Percentiles rank a stretch among this genome's conserved stretches.
Conservation (phyloP, 2,113 vertebrate genomes). For the Sebastes fasciatus region DNA sequence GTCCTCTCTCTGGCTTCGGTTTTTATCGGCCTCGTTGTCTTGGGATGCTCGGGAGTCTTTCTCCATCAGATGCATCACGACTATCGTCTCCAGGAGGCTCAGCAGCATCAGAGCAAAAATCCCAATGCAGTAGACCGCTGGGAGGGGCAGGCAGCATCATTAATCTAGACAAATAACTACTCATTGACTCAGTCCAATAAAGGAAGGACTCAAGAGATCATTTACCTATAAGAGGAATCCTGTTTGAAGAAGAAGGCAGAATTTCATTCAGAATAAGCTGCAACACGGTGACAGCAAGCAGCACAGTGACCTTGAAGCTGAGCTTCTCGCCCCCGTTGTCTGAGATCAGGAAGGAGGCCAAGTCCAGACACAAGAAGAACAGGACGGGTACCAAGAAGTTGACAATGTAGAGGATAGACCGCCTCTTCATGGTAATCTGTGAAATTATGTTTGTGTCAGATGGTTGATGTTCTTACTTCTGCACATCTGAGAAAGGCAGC, state of each 20-base stretch:
- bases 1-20: not conserved
- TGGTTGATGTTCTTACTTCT: not conserved
- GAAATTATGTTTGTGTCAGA: not conserved
- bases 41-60: slow-evolving; percentile 44
- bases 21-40: not conserved
- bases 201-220: not conserved
- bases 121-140: slow-evolving; percentile 76
- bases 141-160: not conserved
- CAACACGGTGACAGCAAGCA: slow-evolving; percentile 81
- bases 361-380: slow-evolving; percentile 84
- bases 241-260: slow-evolving; percentile 75
- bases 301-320: slow-evolving; percentile 79
- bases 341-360: slow-evolving; percentile 84
- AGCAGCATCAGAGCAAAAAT: slow-evolving; percentile 85
- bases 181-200: not conserved
- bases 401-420: slow-evolving; percentile 81
- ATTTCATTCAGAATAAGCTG: slow-evolving; percentile 83
- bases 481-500: not conserved
- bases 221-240: slow-evolving; percentile 79
- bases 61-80: slow-evolving; percentile 76
- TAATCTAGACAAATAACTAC: not conserved
- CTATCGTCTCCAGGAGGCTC: slow-evolving; percentile 83
- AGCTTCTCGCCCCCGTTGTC: slow-evolving; percentile 78
- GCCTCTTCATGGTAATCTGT: slow-evolving; percentile 85
- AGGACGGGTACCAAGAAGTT: slow-evolving; percentile 86